phyloP scores from a whole-genome alignment of 2,797 vertebrate genomes.

The Leptoclinus maculatus region DNA sequence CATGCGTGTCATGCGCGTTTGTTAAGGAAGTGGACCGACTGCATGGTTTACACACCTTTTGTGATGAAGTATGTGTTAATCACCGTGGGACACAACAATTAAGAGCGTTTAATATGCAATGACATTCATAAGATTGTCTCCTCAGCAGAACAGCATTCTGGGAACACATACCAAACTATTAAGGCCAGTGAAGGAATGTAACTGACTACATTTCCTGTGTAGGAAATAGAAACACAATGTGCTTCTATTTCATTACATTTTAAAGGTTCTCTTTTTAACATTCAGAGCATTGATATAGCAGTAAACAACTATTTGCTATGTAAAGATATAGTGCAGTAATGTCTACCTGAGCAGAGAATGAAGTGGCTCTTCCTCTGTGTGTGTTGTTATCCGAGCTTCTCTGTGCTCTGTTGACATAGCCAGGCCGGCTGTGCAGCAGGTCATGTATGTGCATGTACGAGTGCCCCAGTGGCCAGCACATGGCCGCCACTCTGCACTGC shows the following conservation, averaged over 20 bases:
- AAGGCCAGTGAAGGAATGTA: not conserved
- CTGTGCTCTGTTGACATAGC: too few relatives aligned
- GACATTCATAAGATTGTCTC: constrained; percentile 9
- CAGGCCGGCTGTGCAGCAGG: too few relatives aligned
- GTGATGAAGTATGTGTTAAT: constrained; percentile 22
- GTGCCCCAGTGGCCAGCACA: too few relatives aligned
- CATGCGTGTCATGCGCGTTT: not conserved
- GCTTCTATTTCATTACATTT: not conserved
- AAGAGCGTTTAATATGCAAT: not conserved
- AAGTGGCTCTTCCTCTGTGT: too few relatives aligned
- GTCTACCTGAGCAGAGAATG: too few relatives aligned
- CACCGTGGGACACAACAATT: not conserved
- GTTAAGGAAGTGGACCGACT: constrained; percentile 31
- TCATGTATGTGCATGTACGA: too few relatives aligned
- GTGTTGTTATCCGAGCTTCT: too few relatives aligned
- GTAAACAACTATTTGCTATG: not conserved
- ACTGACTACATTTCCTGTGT: not conserved
- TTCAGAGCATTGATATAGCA: not conserved
- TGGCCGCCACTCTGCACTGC: not conserved
- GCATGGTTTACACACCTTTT: constrained; percentile 16
- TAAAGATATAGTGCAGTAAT: too few relatives aligned
- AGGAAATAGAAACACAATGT: too few relatives aligned
- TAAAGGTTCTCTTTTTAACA: not conserved
- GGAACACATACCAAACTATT: not conserved
- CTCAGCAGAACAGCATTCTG: constrained; percentile 10